phyloP scores from a whole-genome alignment of 2,888 invertebrate genomes.

The Criorhina ranunculi region DNA sequence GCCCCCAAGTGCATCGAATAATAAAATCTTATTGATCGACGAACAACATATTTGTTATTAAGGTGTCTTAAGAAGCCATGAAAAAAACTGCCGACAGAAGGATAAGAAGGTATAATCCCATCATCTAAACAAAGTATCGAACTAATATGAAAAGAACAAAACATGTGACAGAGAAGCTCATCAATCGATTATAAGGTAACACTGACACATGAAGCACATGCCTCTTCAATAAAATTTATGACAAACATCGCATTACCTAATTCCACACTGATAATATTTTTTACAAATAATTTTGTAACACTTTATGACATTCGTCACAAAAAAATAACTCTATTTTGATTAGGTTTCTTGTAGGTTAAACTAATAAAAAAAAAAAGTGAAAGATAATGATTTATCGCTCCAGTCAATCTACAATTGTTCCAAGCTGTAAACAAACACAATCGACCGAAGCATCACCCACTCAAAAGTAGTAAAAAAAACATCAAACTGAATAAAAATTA shows the following conservation, averaged over 20 bases:
- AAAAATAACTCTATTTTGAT: conserved; percentile 2
- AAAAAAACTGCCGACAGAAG: no score
- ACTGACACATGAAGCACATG: background rate
- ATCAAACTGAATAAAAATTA: conserved; percentile 28
- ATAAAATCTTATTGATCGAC: no score
- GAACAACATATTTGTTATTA: no score
- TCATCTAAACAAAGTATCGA: no score
- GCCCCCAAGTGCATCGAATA: no score
- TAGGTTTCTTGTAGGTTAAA: conserved; percentile 6
- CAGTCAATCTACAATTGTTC: conserved; percentile 39
- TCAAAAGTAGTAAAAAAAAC: conserved; percentile 5
- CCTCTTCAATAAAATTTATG: background rate
- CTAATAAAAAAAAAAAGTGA: background rate
- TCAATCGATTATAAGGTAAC: conserved; percentile 15
- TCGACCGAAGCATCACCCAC: conserved; percentile 48
- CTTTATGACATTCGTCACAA: conserved; percentile 22
- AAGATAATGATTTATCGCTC: conserved; percentile 45
- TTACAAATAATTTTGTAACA: conserved; percentile 5
- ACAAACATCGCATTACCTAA: background rate
- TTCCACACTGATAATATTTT: conserved; percentile 1
- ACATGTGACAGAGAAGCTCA: no score
- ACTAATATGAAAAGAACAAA: no score
- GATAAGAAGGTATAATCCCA: no score
- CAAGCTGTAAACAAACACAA: conserved; percentile 56
- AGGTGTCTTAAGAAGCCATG: no score